phyloP scores from a whole-genome alignment of 2,888 invertebrate genomes.

The Conchocele bisecta region DNA sequence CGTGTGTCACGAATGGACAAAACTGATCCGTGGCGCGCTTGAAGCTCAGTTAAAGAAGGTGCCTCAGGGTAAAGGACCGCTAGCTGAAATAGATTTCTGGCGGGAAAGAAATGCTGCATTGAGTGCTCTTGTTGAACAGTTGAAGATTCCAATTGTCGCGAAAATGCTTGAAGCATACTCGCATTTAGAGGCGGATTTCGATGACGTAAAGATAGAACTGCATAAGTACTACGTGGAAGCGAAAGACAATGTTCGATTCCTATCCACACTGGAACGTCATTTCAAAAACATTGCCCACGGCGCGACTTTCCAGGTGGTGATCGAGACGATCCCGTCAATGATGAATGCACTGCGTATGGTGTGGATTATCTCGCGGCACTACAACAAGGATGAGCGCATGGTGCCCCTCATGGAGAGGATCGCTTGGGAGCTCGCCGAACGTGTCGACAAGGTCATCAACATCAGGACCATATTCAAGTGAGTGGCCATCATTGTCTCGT shows the following conservation, averaged over 20 bases:
- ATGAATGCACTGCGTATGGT: conserved; percentile 94
- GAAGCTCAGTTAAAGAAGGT: conserved; percentile 78
- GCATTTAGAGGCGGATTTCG: conserved; percentile 85
- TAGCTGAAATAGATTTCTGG: conserved; percentile 94
- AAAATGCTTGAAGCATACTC: conserved; percentile 86
- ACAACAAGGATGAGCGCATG: conserved; percentile 93
- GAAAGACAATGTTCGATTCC: conserved; percentile 90
- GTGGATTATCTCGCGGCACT: conserved; percentile 95
- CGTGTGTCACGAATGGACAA: conserved; percentile 86
- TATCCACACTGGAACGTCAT: conserved; percentile 89
- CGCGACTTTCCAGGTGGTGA: conserved; percentile 88
- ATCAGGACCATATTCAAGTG: conserved; percentile 91
- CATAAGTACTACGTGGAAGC: conserved; percentile 88
- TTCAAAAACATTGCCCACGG: conserved; percentile 90
- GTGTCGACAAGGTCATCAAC: conserved; percentile 88
- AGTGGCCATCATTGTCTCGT: too few species aligned
- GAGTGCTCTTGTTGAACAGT: conserved; percentile 91
- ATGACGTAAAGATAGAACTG: conserved; percentile 86
- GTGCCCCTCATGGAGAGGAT: conserved; percentile 91
- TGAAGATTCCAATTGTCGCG: conserved; percentile 88
- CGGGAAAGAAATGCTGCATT: conserved; percentile 90
- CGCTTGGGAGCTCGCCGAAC: conserved; percentile 91
- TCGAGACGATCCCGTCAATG: conserved; percentile 89
- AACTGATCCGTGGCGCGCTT: conserved; percentile 77
- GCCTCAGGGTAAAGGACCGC: conserved; percentile 88